Percentiles rank a stretch among this genome's conserved stretches.
These are phyloP conservation scores for Phallusia fumigata DNA, from an alignment of 23 tunicate species.

Conservation along the genomic window DNA sequence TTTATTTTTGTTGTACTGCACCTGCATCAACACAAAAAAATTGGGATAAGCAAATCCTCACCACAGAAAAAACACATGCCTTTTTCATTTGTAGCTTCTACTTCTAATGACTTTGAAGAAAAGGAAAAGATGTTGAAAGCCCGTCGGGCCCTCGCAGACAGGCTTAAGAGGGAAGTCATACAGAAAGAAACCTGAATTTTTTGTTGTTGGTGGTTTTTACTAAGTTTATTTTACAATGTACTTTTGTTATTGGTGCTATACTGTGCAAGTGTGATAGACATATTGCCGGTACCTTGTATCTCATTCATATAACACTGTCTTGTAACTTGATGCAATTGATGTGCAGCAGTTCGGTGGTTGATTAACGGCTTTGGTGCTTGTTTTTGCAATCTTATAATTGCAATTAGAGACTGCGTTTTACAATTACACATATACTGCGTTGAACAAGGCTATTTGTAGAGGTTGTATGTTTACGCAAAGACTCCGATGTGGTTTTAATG, in stretches of 20 bases:
- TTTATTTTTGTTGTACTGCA: no score
- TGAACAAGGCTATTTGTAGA: no score
- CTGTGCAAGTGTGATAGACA: neutral
- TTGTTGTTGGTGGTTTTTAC: neutral
- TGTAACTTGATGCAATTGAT: neutral
- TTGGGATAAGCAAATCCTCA: no score
- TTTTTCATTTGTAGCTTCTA: neutral
- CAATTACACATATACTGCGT: no score
- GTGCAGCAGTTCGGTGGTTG: neutral
- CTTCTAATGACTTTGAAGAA: constrained; percentile 7
- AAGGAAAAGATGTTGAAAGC: constrained; percentile 51
- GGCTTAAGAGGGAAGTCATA: constrained; percentile 74
- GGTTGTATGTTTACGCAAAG: no score
- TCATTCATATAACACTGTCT: no score
- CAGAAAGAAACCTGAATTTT: constrained; percentile 20
- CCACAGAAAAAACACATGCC: no score
- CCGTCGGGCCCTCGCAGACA: constrained; percentile 64
- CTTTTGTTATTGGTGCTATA: neutral
- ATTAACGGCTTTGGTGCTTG: neutral
- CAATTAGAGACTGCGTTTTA: neutral
- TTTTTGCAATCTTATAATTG: neutral
- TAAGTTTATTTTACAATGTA: neutral
- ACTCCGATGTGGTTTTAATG: no score
- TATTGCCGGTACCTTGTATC: neutral
- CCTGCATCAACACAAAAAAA: no score